A percentile compares a stretch with the other conserved stretches of the same genome.
Conservation (phyloP, 2,113 vertebrate genomes). For the Anolis carolinensis region DNA sequence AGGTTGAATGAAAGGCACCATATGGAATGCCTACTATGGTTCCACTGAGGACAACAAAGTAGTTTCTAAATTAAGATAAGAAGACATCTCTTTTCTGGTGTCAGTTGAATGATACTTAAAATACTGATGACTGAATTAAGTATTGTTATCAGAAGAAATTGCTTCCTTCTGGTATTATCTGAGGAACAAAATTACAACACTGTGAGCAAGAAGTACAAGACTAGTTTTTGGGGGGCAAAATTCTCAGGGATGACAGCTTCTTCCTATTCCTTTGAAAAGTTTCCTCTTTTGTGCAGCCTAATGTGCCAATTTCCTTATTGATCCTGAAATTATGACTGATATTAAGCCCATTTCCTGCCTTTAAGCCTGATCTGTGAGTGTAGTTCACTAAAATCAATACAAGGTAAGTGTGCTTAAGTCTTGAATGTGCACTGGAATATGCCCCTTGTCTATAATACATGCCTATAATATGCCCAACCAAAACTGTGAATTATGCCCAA, state of each 20-base stretch:
- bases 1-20: not conserved
- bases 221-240: not conserved
- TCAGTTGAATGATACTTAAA: not conserved
- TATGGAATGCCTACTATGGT: not conserved
- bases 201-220: not conserved
- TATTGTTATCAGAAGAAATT: conserved; percentile 13
- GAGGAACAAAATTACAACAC: not conserved
- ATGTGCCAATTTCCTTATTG: not conserved
- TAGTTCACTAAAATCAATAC: conserved; percentile 17
- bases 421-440: conserved; percentile 1
- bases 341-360: not conserved
- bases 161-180: not conserved
- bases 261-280: not conserved
- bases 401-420: not conserved
- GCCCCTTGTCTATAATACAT: conserved; percentile 14
- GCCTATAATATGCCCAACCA: not conserved
- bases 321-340: conserved; percentile 1
- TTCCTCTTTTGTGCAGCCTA: not conserved
- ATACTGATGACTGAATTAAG: conserved; percentile 13
- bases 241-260: not conserved
- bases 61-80: not conserved
- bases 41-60: not conserved
- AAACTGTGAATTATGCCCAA: not conserved
- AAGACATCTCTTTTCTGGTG: not conserved
- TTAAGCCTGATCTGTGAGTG: not conserved